Evolutionary conservation across 2,888 invertebrate genomes (phyloP).

Genomic region (Mesodorylaimus sp.): DNA sequence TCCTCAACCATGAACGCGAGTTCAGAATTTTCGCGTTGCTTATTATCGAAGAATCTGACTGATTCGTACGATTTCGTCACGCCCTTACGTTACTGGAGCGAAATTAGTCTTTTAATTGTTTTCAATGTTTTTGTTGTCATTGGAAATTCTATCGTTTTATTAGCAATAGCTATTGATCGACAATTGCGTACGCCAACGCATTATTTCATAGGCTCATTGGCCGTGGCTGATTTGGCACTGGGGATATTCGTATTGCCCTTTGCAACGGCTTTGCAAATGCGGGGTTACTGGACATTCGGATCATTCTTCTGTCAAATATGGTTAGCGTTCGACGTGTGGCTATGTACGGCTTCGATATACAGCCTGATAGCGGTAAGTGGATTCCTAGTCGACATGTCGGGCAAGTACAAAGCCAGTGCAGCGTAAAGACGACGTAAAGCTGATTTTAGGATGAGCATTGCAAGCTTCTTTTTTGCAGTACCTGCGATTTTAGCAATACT

Average conservation of each 20-base stretch:
- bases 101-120: not conserved
- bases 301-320: not conserved
- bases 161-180: not conserved
- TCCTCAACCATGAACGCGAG: too few species aligned
- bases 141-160: not conserved
- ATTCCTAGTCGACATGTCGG: too few species aligned
- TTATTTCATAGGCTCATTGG: not conserved
- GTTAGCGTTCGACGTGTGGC: not conserved
- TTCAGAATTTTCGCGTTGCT: too few species aligned
- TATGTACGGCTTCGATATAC: constrained; percentile 1
- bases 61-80: too few species aligned
- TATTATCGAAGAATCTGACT: too few species aligned
- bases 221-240: not conserved
- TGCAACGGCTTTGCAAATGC: not conserved
- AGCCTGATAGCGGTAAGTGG: not conserved
- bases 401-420: too few species aligned
- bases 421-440: too few species aligned
- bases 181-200: not conserved
- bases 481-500: too few species aligned
- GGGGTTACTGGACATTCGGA: not conserved
- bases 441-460: too few species aligned
- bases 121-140: not conserved
- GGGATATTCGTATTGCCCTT: constrained; percentile 1
- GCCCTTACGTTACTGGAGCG: too few species aligned
- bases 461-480: too few species aligned